These are phyloP conservation scores for Aphidoletes aphidimyza DNA, from an alignment of 2,888 invertebrate species.

Conservation along the genomic window DNA sequence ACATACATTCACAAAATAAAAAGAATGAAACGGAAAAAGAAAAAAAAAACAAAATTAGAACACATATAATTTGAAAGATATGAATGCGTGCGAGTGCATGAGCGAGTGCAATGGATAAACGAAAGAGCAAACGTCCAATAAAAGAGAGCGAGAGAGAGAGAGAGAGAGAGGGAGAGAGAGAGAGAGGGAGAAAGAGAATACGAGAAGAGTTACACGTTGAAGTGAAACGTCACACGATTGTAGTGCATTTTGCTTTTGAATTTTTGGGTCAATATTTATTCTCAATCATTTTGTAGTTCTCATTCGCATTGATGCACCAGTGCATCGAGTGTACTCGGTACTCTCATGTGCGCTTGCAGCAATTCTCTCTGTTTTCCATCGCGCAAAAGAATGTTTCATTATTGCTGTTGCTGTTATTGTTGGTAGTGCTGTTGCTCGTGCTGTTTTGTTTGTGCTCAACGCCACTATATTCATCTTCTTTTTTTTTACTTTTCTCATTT, in stretches of 20 bases:
- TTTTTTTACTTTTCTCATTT: not conserved
- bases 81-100: not conserved
- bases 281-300: slow-evolving; percentile 17
- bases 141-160: not conserved
- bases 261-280: slow-evolving; percentile 36
- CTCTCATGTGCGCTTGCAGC: slow-evolving; percentile 12
- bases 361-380: slow-evolving; percentile 7
- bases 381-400: slow-evolving; percentile 4
- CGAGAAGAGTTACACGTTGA: too few species aligned
- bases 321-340: too few species aligned
- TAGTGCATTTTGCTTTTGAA: not conserved
- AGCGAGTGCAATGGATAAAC: too few species aligned
- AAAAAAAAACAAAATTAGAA: slow-evolving; percentile 6
- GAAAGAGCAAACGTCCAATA: too few species aligned
- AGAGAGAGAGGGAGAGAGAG: not conserved
- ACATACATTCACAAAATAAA: not conserved
- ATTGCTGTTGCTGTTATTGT: too few species aligned
- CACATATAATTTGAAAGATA: not conserved
- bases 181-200: not conserved
- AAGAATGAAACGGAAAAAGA: not conserved
- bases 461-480: not conserved
- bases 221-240: not conserved
- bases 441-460: too few species aligned
- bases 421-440: too few species aligned
- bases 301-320: slow-evolving; percentile 30